A percentile compares a stretch with the other conserved stretches of the same genome.
These are phyloP conservation scores for Acanthurus lineatus DNA, from an alignment of 2,797 vertebrate species.

Conservation along the genomic window DNA sequence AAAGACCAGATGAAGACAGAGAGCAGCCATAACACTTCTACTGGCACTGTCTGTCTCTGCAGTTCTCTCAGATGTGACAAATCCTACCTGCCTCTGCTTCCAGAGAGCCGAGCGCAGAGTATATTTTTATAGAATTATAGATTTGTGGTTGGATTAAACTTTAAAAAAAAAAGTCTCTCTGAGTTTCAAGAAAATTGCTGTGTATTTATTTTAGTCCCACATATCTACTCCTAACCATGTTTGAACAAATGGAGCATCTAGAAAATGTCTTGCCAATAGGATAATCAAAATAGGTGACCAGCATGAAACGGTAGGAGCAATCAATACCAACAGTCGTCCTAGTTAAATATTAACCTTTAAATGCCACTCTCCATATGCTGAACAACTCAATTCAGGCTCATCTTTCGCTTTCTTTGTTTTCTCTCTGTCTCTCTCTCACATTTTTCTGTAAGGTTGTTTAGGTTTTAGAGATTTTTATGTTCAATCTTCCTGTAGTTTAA, in stretches of 20 bases:
- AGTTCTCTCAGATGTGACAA: conserved; percentile 15
- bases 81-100: conserved; percentile 19
- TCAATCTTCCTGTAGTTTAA: conserved; percentile 11
- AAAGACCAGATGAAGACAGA: conserved; percentile 49
- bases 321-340: conserved; percentile 59
- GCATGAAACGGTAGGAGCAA: conserved; percentile 35
- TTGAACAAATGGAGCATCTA: conserved; percentile 8
- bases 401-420: conserved; percentile 1
- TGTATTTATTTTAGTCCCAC: conserved; percentile 11
- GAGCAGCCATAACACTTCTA: conserved; percentile 36
- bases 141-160: conserved; percentile 17
- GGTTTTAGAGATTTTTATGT: not conserved
- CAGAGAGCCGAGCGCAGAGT: not conserved
- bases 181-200: not conserved
- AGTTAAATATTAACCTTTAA: conserved; percentile 76
- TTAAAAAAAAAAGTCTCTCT: not conserved
- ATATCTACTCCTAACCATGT: conserved; percentile 29
- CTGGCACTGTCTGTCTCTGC: conserved; percentile 26
- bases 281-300: conserved; percentile 45
- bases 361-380: conserved; percentile 50
- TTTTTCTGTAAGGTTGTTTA: not conserved
- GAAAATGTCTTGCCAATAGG: conserved; percentile 50
- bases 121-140: conserved; percentile 8
- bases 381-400: conserved; percentile 20
- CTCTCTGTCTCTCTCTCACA: not conserved